Evolutionary conservation across 2,113 vertebrate genomes (phyloP), one percentile per base, ranked within the genome.

Genomic region (Neogobius melanostomus): DNA sequence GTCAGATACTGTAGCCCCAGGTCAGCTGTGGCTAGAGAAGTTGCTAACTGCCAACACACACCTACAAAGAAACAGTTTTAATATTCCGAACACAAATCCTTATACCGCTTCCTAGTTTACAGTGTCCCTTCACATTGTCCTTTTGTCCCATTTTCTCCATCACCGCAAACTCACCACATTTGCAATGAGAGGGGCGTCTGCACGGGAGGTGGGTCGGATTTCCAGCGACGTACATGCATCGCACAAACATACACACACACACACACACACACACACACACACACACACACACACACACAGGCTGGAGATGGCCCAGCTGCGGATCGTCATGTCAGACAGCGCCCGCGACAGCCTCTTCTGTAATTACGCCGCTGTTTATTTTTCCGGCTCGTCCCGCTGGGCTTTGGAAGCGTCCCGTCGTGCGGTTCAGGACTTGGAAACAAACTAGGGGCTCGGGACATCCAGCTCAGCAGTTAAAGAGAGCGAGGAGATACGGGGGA

Each of bases 301-400:
- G 71, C 84, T 67, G 78, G 53, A 89, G 91, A 91, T 89, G 28
- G 92, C 91, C 80, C 91, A 92, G 93, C 92, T 93, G 89, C 92
- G 91, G 85, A 92, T 93, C 90, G 90, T 93, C 92, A 92, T 93
- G 90, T 92, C 90, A 92, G 91, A 93, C 92, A 92, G 90, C 85
- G 88, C 87, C 90, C 82, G 82, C 90, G 89, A 92, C 89, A 91
- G 76, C 89, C 90, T 90, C 91, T 92, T 89, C 90, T 92, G 88
- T 94, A 94, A 94, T 94, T 93, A 92, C 88, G 91, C 91, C 80
- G 87, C 89, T 91, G 93, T 93, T 93, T 94, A 91, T 91, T 92
- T 92, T 93, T 87, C 91, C 85, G 91, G 82, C 89, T 85, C 76
- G 80, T 91, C 87, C 83, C 81, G 67, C 87, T 88, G 86, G 86